phyloP scores from a whole-genome alignment of 1,140 invertebrate species.

The Cephus cinctus region DNA sequence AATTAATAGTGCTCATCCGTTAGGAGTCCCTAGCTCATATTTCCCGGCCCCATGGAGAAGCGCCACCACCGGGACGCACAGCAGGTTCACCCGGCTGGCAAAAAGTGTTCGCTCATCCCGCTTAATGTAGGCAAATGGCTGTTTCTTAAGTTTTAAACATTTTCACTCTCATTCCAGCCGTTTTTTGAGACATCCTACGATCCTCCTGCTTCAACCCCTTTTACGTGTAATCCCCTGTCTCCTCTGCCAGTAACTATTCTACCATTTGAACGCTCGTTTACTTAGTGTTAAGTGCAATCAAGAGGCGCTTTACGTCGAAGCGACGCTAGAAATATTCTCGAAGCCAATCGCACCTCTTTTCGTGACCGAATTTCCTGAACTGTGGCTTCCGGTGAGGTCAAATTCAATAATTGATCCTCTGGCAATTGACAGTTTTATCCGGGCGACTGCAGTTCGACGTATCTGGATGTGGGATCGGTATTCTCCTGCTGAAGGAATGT shows the following conservation, averaged over 20 bases:
- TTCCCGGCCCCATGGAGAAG: constrained; percentile 23
- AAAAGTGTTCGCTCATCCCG: constrained; percentile 22
- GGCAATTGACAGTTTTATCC: no score
- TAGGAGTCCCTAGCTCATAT: constrained; percentile 36
- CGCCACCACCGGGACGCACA: no score
- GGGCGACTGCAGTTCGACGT: no score
- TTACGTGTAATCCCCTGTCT: background rate
- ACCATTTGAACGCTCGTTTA: constrained; percentile 14
- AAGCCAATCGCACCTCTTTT: background rate
- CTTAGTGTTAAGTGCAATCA: constrained; percentile 12
- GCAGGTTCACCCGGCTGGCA: constrained; percentile 17
- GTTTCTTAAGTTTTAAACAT: constrained; percentile 36
- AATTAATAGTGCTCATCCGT: constrained; percentile 48
- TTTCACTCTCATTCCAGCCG: constrained; percentile 9
- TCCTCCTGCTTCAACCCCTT: background rate
- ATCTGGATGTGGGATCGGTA: no score
- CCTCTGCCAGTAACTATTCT: no score
- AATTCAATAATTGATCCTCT: no score
- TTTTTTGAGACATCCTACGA: no score
- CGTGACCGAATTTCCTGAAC: no score
- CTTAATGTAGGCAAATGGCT: constrained; percentile 36
- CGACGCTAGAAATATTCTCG: constrained; percentile 12
- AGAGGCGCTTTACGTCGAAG: constrained; percentile 2
- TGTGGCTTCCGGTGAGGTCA: no score
- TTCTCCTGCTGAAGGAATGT: no score